phyloP scores from a whole-genome alignment of 37 sponge, comb jelly and placozoan species.

The Chondrosia reniformis region DNA sequence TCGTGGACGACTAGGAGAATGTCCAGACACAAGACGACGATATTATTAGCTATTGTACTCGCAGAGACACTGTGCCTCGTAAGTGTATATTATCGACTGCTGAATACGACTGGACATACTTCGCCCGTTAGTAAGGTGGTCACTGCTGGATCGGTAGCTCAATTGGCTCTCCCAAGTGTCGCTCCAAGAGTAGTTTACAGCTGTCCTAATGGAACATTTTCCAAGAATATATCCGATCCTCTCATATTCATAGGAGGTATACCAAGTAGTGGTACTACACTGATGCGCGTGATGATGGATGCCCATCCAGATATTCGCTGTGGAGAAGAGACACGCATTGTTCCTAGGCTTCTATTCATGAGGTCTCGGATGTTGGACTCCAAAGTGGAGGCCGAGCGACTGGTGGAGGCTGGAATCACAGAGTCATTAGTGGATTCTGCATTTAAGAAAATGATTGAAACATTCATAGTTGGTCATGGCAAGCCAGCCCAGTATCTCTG shows the following conservation, averaged over 20 bases:
- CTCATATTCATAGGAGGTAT: slow-evolving; percentile 84
- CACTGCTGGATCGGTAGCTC: no score
- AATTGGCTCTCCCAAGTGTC: no score
- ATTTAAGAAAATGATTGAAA: slow-evolving; percentile 43
- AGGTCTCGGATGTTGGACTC: slow-evolving; percentile 27
- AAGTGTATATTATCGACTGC: no score
- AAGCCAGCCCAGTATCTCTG: slow-evolving; percentile 55
- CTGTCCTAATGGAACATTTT: no score
- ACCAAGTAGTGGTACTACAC: slow-evolving; percentile 87
- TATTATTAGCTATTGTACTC: no score
- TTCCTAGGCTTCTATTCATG: slow-evolving; percentile 72
- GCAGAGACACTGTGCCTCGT: no score
- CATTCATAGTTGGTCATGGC: slow-evolving; percentile 67
- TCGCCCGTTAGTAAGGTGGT: no score
- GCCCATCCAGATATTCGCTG: slow-evolving; percentile 91
- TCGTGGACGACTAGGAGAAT: no score
- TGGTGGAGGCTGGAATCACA: slow-evolving; percentile 60
- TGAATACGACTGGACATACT: no score
- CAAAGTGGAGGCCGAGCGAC: slow-evolving; percentile 46
- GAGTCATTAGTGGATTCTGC: slow-evolving; percentile 47
- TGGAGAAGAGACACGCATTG: slow-evolving; percentile 87
- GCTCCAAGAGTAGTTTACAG: no score
- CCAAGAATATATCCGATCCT: slow-evolving; percentile 1
- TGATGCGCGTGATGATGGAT: slow-evolving; percentile 81
- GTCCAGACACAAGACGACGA: no score